A percentile compares a stretch with the other conserved stretches of the same genome.
phyloP scores from a whole-genome alignment of 2,888 invertebrate genomes.

The Terebella lapidaria region DNA sequence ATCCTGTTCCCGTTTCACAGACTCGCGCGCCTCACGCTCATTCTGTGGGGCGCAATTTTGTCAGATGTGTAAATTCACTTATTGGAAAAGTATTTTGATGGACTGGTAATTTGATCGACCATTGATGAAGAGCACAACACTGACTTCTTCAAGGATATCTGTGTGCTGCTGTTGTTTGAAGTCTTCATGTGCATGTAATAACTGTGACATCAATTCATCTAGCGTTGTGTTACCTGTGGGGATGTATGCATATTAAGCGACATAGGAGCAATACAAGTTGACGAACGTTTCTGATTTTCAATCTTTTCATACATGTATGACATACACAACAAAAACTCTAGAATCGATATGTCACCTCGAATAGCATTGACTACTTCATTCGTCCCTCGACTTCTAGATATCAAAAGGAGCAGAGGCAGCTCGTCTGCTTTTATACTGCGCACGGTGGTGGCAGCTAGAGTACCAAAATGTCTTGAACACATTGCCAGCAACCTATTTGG shows the following conservation, averaged over 20 bases:
- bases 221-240: constrained; percentile 73
- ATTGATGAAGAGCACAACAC: constrained; percentile 7
- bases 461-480: constrained; percentile 62
- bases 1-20: constrained; percentile 89
- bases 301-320: not conserved
- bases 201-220: constrained; percentile 78
- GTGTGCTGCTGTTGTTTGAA: constrained; percentile 70
- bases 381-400: constrained; percentile 80
- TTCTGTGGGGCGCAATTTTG: no score
- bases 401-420: constrained; percentile 81
- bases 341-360: constrained; percentile 64
- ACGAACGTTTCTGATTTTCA: no score
- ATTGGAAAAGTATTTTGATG: no score
- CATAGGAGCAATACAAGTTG: no score
- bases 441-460: constrained; percentile 77
- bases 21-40: constrained; percentile 81
- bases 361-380: constrained; percentile 88
- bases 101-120: no score
- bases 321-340: not conserved
- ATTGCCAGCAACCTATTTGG: constrained; percentile 34
- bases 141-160: constrained; percentile 73
- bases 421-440: constrained; percentile 80
- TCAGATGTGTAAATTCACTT: no score
- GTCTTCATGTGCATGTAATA: constrained; percentile 82
- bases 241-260: no score